Conservation (phyloP, 2,888 invertebrate genomes). For the Drosophila stalkeri region DNA sequence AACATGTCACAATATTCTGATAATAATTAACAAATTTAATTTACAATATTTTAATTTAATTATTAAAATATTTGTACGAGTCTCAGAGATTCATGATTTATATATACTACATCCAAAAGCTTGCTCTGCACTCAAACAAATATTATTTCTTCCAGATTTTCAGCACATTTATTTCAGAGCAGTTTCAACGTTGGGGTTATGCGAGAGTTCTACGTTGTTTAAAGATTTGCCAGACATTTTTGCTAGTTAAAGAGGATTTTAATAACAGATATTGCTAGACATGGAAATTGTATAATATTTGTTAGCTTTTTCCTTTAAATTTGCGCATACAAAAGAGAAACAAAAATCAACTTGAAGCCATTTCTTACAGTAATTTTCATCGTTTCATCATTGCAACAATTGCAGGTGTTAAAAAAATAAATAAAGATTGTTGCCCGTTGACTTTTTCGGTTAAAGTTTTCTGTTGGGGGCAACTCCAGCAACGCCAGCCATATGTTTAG, state of each 20-base stretch:
- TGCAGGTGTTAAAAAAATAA: constrained; percentile 26
- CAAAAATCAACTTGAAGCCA: background rate
- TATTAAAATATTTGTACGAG: background rate
- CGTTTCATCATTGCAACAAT: constrained; percentile 13
- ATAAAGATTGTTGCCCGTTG: constrained; percentile 22
- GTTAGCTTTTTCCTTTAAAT: background rate
- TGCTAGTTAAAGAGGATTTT: too few relatives aligned
- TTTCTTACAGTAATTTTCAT: background rate
- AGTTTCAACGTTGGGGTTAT: constrained; percentile 45
- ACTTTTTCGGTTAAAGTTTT: constrained; percentile 1
- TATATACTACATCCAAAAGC: constrained; percentile 16
- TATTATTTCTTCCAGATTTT: constrained; percentile 22
- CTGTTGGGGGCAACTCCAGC: constrained; percentile 2
- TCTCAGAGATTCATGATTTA: too few relatives aligned
- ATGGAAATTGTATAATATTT: background rate
- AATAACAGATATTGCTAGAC: background rate
- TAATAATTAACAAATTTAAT: too few relatives aligned
- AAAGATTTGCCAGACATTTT: background rate
- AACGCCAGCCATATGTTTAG: constrained; percentile 6
- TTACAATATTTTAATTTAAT: background rate
- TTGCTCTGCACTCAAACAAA: constrained; percentile 61
- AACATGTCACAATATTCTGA: too few relatives aligned
- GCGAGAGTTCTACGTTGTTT: constrained; percentile 29
- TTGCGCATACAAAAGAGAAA: background rate
- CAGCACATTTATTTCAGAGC: constrained; percentile 45